These are phyloP conservation scores for Cyprinodon variegatus DNA, from an alignment of 2,113 vertebrate species.

Conservation along the genomic window DNA sequence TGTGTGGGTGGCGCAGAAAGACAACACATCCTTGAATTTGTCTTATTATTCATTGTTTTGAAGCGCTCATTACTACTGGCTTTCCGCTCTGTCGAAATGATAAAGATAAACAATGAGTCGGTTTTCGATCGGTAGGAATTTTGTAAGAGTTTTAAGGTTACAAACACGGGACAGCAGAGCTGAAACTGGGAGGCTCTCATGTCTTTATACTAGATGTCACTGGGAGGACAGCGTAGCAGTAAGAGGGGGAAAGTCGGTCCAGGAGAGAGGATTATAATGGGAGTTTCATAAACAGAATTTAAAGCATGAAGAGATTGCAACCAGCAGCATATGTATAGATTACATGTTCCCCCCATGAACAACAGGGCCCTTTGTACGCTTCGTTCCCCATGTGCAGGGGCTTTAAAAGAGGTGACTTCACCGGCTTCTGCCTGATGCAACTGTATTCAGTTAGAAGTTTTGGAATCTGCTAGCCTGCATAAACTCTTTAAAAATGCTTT, in stretches of 20 bases:
- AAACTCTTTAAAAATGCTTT: background rate
- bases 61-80: slow-evolving; percentile 32
- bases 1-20: slow-evolving; percentile 20
- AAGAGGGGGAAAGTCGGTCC: slow-evolving; percentile 8
- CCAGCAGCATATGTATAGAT: background rate
- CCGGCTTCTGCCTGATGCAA: background rate
- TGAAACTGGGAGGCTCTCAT: slow-evolving; percentile 16
- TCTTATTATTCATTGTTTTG: slow-evolving; percentile 41
- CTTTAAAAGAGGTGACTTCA: background rate
- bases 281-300: slow-evolving; percentile 65
- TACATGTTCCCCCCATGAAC: background rate
- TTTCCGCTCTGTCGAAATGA: slow-evolving; percentile 57
- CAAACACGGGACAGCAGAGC: slow-evolving; percentile 5
- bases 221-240: background rate
- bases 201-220: slow-evolving; percentile 13
- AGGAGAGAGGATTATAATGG: slow-evolving; percentile 56
- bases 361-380: background rate
- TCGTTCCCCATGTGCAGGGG: background rate
- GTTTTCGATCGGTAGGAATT: slow-evolving; percentile 32
- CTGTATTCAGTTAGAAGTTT: background rate
- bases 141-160: slow-evolving; percentile 46
- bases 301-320: slow-evolving; percentile 22
- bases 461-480: background rate
- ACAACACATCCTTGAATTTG: slow-evolving; percentile 22
- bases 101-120: slow-evolving; percentile 42